Percentiles rank a stretch among this genome's conserved stretches.
These are phyloP conservation scores for Crenichthys baileyi DNA, from an alignment of 2,797 vertebrate genomes.

Conservation along the genomic window DNA sequence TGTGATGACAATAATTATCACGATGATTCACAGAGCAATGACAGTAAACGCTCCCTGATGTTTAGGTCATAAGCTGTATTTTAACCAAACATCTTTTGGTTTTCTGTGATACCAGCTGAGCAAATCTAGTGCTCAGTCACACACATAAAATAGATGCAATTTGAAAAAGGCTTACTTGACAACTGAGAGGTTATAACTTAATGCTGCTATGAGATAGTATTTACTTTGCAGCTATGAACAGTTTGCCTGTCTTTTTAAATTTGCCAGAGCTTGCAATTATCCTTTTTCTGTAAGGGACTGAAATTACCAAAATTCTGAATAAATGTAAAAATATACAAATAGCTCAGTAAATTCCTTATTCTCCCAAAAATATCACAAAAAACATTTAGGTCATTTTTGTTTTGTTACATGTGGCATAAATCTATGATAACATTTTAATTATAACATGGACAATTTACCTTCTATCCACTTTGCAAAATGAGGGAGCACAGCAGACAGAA, in stretches of 20 bases:
- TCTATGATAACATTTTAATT: background rate
- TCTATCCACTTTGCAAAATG: background rate
- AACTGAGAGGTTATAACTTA: conserved; percentile 25
- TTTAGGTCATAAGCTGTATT: conserved; percentile 39
- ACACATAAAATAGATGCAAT: conserved; percentile 46
- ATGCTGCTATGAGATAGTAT: conserved; percentile 19
- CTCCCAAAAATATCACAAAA: background rate
- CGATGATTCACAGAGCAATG: conserved; percentile 40
- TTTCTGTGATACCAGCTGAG: conserved; percentile 50
- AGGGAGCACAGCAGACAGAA: background rate
- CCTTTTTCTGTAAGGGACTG: background rate
- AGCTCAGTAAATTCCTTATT: background rate
- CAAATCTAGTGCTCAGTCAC: conserved; percentile 33
- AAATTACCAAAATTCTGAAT: background rate
- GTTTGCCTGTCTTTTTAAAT: conserved; percentile 21
- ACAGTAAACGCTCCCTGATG: conserved; percentile 47
- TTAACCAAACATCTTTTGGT: conserved; percentile 60
- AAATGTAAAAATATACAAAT: background rate
- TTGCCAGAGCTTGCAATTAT: conserved; percentile 28
- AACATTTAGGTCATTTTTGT: background rate
- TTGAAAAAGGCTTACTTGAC: conserved; percentile 36
- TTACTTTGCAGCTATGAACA: conserved; percentile 11
- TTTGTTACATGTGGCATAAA: background rate
- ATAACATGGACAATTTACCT: background rate
- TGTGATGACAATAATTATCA: conserved; percentile 48